Base-by-base conservation (phyloP, 2,888 invertebrate species). In the Caenorhabditis sp. region DNA sequence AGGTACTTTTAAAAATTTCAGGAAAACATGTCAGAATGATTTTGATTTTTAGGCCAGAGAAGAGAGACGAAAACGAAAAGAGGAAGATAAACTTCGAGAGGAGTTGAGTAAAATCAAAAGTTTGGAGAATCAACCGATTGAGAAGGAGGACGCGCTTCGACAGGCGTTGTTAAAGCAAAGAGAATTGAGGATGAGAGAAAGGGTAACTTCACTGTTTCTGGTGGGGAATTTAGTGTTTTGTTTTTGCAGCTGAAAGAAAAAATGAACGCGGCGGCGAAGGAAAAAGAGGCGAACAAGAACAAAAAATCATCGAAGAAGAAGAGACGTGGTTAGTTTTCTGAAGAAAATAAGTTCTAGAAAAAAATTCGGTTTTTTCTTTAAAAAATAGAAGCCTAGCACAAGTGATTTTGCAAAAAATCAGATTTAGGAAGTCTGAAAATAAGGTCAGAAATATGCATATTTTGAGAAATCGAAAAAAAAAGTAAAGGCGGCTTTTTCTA, bases 121-220 rank as follows among this genome's bases (percentile, higher is more conserved):
- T n/a, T 58, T 76, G 27, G 66, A 55, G 17, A 60, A 71, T 50
- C 63, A 69, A 49, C 73, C 72, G 6, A 66, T 54, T 0, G 73
- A 76, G 31, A 72, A 78, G 31, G 81, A 79, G 23, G 70, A 76
- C 10, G 77, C 74, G 0, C 50, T 81, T 43, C 63, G 81, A 55
- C 62, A 75, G 12, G 64, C 75, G 1, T 69, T 81, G 5, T 58
- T 81, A 19, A 54, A 73, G 19, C 79, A 79, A 51, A 66, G 76
- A 54, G 81, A 81, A 43, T 43, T 69, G 27, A 60, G 73, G 12
- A 76, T 81, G 73, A 66, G 81, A 24, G 77, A 81, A 49, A 70
- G 66, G 66, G 77, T 77, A 21, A n/a, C n/a, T n/a, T n/a, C n/a
- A n/a, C n/a, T n/a, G n/a, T n/a, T n/a, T n/a, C n/a, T n/a, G 17